Conservation (phyloP, 2,797 vertebrate species). For the Apogon talboti region DNA sequence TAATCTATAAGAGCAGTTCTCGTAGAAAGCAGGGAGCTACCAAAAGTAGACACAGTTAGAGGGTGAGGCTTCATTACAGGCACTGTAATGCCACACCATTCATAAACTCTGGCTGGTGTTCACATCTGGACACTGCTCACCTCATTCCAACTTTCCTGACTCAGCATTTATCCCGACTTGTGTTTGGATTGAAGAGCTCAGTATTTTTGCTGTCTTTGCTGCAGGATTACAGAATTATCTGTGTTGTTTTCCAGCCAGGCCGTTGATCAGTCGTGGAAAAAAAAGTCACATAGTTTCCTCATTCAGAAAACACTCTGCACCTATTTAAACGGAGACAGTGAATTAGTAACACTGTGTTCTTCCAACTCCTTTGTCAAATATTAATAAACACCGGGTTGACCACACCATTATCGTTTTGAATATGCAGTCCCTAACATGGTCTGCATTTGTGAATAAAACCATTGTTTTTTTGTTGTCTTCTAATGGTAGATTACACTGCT, state of each 20-base stretch:
- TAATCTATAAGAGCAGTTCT: slow-evolving; percentile 24
- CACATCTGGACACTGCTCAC: not conserved
- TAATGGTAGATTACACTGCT: not conserved
- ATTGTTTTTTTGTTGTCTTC: not conserved
- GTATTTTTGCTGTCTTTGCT: not conserved
- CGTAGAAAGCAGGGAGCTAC: not conserved
- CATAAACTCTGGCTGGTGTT: not conserved
- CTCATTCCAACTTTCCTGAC: not conserved
- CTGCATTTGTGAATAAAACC: not conserved
- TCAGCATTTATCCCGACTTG: not conserved
- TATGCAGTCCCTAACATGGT: not conserved
- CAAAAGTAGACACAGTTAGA: slow-evolving; percentile 3
- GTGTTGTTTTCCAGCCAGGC: too few species aligned
- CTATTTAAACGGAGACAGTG: too few species aligned
- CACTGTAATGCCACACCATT: not conserved
- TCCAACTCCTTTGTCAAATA: too few species aligned
- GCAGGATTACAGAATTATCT: not conserved
- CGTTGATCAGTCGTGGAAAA: too few species aligned
- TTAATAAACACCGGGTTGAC: too few species aligned
- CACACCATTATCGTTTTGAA: too few species aligned
- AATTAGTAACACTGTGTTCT: too few species aligned
- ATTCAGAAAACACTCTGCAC: too few species aligned
- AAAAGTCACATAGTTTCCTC: too few species aligned
- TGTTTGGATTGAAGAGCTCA: not conserved
- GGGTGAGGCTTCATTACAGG: slow-evolving; percentile 7